phyloP scores from a whole-genome alignment of 2,888 invertebrate genomes.

The Melinaea marsaeus region DNA sequence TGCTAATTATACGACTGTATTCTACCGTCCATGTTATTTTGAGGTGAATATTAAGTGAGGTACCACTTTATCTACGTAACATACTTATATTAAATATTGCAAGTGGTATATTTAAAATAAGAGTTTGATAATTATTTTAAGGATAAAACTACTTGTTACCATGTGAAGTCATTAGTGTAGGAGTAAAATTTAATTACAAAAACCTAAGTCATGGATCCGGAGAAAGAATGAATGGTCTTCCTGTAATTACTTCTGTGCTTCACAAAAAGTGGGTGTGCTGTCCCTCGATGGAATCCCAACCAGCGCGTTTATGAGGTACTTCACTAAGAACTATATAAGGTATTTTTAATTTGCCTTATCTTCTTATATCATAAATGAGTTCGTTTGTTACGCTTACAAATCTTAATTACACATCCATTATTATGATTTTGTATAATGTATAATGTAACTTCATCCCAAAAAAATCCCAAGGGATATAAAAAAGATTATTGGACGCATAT shows the following conservation, averaged over 20 bases:
- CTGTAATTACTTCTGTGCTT: slow-evolving; percentile 5
- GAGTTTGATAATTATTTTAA: too few relatives aligned
- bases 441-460: too few relatives aligned
- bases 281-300: slow-evolving; percentile 1
- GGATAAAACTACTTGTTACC: too few relatives aligned
- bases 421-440: too few relatives aligned
- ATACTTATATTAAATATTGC: not conserved
- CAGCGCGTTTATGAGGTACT: not conserved
- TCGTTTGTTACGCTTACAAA: too few relatives aligned
- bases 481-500: too few relatives aligned
- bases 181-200: not conserved
- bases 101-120: not conserved
- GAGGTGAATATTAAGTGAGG: slow-evolving; percentile 16
- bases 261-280: not conserved
- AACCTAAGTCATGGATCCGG: not conserved
- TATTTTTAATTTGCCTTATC: too few relatives aligned
- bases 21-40: slow-evolving; percentile 5
- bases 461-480: too few relatives aligned
- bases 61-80: not conserved
- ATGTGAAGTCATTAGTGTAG: not conserved
- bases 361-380: too few relatives aligned
- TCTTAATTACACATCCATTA: too few relatives aligned
- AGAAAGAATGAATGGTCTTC: slow-evolving; percentile 1
- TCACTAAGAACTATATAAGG: too few relatives aligned
- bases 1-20: slow-evolving; percentile 28